Base-by-base conservation (phyloP, 2,888 invertebrate genomes). In the Biston stratarius region DNA sequence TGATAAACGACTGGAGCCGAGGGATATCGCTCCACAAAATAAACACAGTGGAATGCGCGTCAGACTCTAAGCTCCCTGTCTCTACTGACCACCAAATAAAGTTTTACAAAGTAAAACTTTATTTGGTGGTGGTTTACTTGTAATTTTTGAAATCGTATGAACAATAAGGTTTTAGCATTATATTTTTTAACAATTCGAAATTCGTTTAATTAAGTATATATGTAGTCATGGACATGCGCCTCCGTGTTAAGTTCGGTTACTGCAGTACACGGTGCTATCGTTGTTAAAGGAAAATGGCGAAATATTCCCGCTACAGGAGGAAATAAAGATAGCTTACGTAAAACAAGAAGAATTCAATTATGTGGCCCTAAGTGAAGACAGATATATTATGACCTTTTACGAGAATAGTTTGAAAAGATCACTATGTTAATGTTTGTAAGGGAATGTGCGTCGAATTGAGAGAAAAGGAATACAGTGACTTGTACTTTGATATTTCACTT, bases 1-100 rank as follows among this genome's bases (percentile, higher is more conserved):
- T 74, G 74, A 74, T 74, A 74, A 72, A 74, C 73, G 74, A 67
- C 64, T 66, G 56, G 72, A 71, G 71, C 63, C 72, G 62, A 58
- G 72, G 72, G 74, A 72, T 71, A 72, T 66, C 65, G 57, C 36
- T 52, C 57, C 63, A 52, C 52, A 57, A 65, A 58, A 61, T 60
- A 47, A 59, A 60, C 47, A 15, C 15, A 38, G 12, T 57, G 44
- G 6, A 7, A 11, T 11, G 15, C 12, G n/a, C 5, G 9, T n/a
- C 61, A 61, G 66, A 61, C 15, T 36, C 34, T 2, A 2, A 61
- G 6, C 24, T 61, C 8, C 2, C 0, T 9, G 5, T 2, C 3
- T 24, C 24, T 24, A 24, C 24, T 24, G 24, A 24, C 3, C n/a
- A n/a, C n/a, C n/a, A n/a, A n/a, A n/a, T n/a, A n/a, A n/a, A n/a